Conservation (phyloP, 2,113 vertebrate species). For the Phycodurus eques region DNA sequence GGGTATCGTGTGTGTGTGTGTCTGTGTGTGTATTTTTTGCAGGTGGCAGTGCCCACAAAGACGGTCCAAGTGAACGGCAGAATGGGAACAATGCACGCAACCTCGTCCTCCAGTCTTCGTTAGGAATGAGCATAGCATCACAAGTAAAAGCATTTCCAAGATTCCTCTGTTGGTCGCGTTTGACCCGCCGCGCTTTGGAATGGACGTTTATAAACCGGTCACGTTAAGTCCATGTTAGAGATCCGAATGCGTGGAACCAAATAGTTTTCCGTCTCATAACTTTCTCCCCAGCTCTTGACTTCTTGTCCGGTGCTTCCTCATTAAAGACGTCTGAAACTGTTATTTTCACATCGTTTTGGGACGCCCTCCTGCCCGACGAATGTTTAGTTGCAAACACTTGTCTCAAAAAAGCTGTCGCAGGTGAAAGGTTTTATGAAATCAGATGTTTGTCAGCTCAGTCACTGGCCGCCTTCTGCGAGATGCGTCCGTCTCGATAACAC, state of each 20-base stretch:
- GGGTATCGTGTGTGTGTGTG: no score
- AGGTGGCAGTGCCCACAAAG: conserved; percentile 70
- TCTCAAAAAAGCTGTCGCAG: conserved; percentile 1
- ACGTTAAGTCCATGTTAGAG: conserved; percentile 7
- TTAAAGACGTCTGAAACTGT: conserved; percentile 3
- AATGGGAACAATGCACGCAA: conserved; percentile 66
- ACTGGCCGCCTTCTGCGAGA: background rate
- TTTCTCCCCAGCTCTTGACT: background rate
- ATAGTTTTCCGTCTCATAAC: background rate
- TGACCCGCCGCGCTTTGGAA: conserved; percentile 20
- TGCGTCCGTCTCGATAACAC: conserved; percentile 15
- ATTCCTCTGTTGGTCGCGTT: background rate
- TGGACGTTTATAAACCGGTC: conserved; percentile 5
- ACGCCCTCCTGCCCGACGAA: conserved; percentile 3
- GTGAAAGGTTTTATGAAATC: conserved; percentile 25
- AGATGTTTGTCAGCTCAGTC: background rate
- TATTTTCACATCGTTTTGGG: background rate
- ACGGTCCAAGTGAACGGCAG: conserved; percentile 74
- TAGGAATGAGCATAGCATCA: conserved; percentile 16
- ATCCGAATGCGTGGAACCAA: conserved; percentile 5
- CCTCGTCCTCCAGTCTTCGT: conserved; percentile 31
- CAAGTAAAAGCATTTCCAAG: conserved; percentile 13
- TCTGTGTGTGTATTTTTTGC: conserved; percentile 8
- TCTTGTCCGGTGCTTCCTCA: background rate
- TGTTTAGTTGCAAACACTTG: conserved; percentile 30